phyloP scores from a whole-genome alignment of 1,140 invertebrate species.

The Popillia japonica region DNA sequence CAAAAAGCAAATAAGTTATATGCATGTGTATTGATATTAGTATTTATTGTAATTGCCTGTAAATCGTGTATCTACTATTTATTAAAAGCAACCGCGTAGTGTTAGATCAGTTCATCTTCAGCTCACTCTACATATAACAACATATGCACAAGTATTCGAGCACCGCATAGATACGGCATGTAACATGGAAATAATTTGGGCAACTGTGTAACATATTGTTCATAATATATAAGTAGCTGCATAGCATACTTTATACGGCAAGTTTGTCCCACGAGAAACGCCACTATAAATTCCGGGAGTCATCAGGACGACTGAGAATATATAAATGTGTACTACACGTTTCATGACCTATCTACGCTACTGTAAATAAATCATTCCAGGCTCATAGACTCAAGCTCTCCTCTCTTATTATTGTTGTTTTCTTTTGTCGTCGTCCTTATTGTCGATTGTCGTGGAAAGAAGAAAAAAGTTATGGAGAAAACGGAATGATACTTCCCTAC shows the following conservation, averaged over 20 bases:
- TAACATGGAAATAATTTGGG: neutral
- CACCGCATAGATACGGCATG: neutral
- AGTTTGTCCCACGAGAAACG: conserved; percentile 37
- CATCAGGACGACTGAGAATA: neutral
- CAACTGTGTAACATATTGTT: neutral
- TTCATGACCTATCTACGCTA: conserved; percentile 37
- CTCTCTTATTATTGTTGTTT: conserved; percentile 23
- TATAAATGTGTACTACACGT: conserved; percentile 35
- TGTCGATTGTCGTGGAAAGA: neutral
- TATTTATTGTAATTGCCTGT: no score
- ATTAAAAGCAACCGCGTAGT: no score
- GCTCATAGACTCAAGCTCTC: neutral
- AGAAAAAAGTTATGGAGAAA: conserved; percentile 26
- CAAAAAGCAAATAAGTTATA: no score
- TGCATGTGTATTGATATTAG: no score
- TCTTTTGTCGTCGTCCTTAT: conserved; percentile 8
- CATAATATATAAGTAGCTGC: conserved; percentile 3
- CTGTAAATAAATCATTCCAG: conserved; percentile 33
- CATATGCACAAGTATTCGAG: neutral
- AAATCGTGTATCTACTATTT: no score
- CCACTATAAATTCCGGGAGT: conserved; percentile 17
- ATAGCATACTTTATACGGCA: conserved; percentile 8
- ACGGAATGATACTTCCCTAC: conserved; percentile 5
- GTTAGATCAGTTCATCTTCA: neutral
- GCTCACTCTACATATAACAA: neutral